These are phyloP conservation scores for Drosophila obscura DNA, from an alignment of 1,140 invertebrate genomes.

Conservation along the genomic window DNA sequence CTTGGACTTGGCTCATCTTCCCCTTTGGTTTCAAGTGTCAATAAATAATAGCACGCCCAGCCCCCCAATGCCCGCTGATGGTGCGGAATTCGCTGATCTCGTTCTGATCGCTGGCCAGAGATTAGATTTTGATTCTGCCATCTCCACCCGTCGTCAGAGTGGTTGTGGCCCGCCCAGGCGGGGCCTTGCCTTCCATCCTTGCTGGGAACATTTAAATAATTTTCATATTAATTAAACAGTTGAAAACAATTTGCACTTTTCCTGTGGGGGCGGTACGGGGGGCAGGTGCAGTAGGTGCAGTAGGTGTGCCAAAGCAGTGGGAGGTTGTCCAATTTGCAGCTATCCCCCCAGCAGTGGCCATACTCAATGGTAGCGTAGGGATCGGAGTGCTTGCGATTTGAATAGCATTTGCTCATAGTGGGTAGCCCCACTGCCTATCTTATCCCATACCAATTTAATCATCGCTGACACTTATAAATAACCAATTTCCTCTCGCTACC, in stretches of 20 bases:
- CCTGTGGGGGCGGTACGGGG: no score
- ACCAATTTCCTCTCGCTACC: constrained; percentile 77
- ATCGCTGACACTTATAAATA: constrained; percentile 73
- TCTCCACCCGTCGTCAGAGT: neutral
- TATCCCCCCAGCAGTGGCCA: neutral
- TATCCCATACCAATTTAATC: constrained; percentile 41
- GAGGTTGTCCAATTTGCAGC: constrained; percentile 43
- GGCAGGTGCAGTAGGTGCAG: no score
- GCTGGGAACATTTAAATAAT: constrained; percentile 58
- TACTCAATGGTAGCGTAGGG: no score
- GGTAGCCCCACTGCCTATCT: neutral
- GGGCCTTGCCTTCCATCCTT: neutral
- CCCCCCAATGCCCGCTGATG: constrained; percentile 37
- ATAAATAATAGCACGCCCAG: constrained; percentile 77
- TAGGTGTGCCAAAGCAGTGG: constrained; percentile 33
- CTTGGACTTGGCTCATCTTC: constrained; percentile 36
- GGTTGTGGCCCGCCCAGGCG: neutral
- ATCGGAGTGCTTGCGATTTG: no score
- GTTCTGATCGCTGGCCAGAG: constrained; percentile 58
- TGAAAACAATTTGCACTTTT: constrained; percentile 72
- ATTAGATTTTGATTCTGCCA: constrained; percentile 67
- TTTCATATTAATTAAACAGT: constrained; percentile 76
- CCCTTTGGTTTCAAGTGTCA: constrained; percentile 79
- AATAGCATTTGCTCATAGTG: neutral
- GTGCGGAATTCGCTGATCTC: constrained; percentile 72